A percentile compares a stretch with the other conserved stretches of the same genome.
Conservation (phyloP, 2,113 vertebrate species). For the Camelus dromedarius region DNA sequence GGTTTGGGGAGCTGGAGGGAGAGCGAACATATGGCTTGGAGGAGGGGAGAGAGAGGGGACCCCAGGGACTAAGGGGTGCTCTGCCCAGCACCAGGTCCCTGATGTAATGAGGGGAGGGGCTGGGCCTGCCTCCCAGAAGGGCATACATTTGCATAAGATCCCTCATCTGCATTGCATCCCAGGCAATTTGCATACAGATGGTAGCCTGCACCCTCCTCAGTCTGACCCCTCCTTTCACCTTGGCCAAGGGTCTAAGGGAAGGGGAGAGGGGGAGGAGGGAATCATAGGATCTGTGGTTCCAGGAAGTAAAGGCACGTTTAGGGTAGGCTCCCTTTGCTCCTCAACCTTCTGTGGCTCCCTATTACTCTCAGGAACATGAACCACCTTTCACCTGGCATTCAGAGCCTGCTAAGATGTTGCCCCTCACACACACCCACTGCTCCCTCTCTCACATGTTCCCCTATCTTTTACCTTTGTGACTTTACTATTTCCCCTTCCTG, state of each 20-base stretch:
- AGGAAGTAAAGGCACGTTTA: not conserved
- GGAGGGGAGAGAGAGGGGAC: not conserved
- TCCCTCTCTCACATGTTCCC: not conserved
- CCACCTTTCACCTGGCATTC: not conserved
- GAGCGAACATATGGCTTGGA: not conserved
- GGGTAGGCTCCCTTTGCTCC: not conserved
- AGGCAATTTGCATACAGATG: slow-evolving; percentile 26
- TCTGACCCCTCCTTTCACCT: not conserved
- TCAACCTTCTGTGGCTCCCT: not conserved
- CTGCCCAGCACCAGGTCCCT: not conserved
- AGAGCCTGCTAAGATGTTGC: not conserved
- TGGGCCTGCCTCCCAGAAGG: not conserved
- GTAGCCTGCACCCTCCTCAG: not conserved
- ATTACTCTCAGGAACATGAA: not conserved
- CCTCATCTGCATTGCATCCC: not conserved
- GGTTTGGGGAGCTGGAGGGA: not conserved
- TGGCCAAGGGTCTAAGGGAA: not conserved
- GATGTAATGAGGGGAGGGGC: slow-evolving; percentile 15
- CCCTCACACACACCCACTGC: not conserved
- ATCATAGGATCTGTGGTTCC: not conserved
- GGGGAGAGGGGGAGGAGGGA: too few species aligned
- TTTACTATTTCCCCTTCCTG: not conserved
- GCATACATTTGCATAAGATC: slow-evolving; percentile 31
- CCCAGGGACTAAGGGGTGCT: not conserved
- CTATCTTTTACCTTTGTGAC: not conserved